These are phyloP conservation scores for Cantharis rustica DNA, from an alignment of 2,888 invertebrate species.

Conservation along the genomic window DNA sequence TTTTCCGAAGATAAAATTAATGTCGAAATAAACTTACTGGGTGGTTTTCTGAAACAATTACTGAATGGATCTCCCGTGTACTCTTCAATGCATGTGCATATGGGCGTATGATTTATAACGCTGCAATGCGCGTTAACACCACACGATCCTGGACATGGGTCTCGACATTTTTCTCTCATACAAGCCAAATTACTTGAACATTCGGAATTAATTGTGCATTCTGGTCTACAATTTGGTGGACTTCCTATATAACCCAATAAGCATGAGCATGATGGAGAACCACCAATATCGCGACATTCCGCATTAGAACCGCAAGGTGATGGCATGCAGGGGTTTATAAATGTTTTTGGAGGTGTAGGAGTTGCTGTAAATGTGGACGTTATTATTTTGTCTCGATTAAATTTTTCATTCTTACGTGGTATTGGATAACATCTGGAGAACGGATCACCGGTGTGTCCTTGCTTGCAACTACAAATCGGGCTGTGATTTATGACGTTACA, in stretches of 20 bases:
- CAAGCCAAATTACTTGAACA: conserved; percentile 74
- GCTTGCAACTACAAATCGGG: conserved; percentile 67
- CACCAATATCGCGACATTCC: conserved; percentile 64
- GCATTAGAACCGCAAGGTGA: conserved; percentile 70
- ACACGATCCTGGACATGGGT: conserved; percentile 81
- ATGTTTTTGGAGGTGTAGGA: conserved; percentile 32
- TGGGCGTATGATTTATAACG: conserved; percentile 73
- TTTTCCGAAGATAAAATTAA: background rate
- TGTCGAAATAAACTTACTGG: conserved; percentile 5
- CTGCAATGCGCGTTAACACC: conserved; percentile 74
- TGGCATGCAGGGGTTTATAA: conserved; percentile 62
- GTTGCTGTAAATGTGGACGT: conserved; percentile 38
- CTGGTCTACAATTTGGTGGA: conserved; percentile 79
- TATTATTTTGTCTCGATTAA: background rate
- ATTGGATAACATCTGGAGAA: conserved; percentile 55
- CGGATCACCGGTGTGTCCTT: conserved; percentile 71
- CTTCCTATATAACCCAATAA: conserved; percentile 73
- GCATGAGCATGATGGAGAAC: conserved; percentile 74
- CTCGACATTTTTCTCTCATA: conserved; percentile 72
- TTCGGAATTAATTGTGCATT: conserved; percentile 74
- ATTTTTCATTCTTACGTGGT: conserved; percentile 20
- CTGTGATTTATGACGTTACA: conserved; percentile 62
- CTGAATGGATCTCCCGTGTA: conserved; percentile 79
- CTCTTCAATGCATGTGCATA: conserved; percentile 71
- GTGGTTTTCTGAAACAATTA: conserved; percentile 59